Evolutionary conservation across 2,113 vertebrate species (phyloP), one percentile per base, ranked within the genome.

Genomic region (Piprites chloris): DNA sequence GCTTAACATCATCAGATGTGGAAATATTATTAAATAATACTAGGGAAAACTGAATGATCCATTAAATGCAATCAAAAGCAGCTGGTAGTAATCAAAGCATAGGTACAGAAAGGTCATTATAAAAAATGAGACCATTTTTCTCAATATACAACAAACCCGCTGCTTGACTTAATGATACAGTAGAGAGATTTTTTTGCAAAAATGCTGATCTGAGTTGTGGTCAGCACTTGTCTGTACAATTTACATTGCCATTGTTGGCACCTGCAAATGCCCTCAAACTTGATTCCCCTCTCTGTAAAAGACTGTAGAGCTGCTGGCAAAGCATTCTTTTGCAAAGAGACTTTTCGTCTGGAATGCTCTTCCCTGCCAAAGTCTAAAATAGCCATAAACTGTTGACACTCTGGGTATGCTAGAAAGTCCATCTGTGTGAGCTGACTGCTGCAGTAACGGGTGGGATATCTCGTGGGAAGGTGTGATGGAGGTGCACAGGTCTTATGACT

Each of bases 341-440:
- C 87, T 68, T 96, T 83, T 94, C 85, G 78, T 83, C 91, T 95
- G 94, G 93, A 96, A 96, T 94, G 87, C n/a, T 76, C 88, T 80
- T 50, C 72, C 59, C 87, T 94, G 91, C 95, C 92, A 96, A 94
- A 79, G 94, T 95, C 94, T 95, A 94, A 96, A 96, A 97, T 96
- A 97, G 82, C 85, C 85, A 62, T 90, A 94, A 95, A 91, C 87
- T 74, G 91, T 94, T 96, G 96, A 89, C 88, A 81, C 89, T 91
- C 93, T 67, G 95, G 73, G 30, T 63, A 44, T 84, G 87, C 59
- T 58, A 58, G 55, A 47, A 82, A 91, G 95, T 94, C 96, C 96
- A 96, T 96, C 94, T 96, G 95, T 94, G 85, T 88, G 85, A 93
- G 42, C 81, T 90, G 62, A 50, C 81, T 90, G 93, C 93, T 87